Base-by-base conservation (phyloP, 2,888 invertebrate species). In the Drosophila aldrichi region DNA sequence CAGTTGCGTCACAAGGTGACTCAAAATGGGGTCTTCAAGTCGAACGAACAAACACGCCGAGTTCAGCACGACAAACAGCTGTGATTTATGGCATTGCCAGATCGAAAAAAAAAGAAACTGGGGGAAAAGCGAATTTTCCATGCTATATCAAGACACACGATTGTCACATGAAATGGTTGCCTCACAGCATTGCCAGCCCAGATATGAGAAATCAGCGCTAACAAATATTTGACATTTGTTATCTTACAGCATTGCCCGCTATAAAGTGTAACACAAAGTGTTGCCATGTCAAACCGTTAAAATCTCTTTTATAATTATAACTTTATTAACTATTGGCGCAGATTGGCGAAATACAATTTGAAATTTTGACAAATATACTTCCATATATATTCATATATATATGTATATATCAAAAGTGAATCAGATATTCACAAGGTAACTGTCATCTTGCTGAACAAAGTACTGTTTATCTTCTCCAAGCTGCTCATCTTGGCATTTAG, bases 401-500 rank as follows among this genome's bases (percentile, higher is more conserved):
- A 12, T 1, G 8, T 3, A 40, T 38, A 10, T n/a, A 29, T 9
- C 5, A 14, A 18, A 10, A 18, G n/a, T n/a, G 1, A 48, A 32
- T 18, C n/a, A 3, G 2, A 18, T 22, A 20, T 14, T 51, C 22
- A 66, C 16, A 91, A 77, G 1, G 73, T 81, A 10, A 92, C 78
- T 12, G 92, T 86, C 36, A 91, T 67, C 38, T 92, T 87, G 32
- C 83, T 82, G 88, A 89, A 92, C 32, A 91, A 29, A 1, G 90
- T 82, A 16, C 78, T 69, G 63, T 92, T 92, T 9, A 90, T 72
- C 4, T 62, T 55, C 41, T 91, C 89, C 41, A 91, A 70, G 0
- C 65, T 57, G 22, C 77, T 64, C 61, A 92, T 71, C 51, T 89
- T 88, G 7, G 52, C 57, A 60, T 88, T 88, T 7, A 92, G 57